Evolutionary conservation across 2,888 invertebrate genomes (phyloP).

Genomic region (Orthosia gracilis): DNA sequence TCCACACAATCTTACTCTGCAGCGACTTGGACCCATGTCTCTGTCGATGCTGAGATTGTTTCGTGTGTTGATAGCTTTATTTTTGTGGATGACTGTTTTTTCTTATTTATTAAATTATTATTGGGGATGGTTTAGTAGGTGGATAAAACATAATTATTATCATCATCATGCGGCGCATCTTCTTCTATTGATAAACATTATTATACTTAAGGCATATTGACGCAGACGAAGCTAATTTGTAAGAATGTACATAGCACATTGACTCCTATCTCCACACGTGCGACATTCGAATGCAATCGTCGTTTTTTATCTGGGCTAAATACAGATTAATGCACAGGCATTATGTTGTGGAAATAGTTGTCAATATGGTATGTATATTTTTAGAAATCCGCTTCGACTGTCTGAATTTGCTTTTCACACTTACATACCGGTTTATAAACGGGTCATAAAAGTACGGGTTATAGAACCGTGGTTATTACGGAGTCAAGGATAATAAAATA

Average conservation of each 20-base stretch:
- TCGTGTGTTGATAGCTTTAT: slow-evolving; percentile 23
- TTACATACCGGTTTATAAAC: neutral
- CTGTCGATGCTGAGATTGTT: slow-evolving; percentile 21
- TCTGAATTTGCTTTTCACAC: too few relatives aligned
- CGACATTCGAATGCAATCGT: too few relatives aligned
- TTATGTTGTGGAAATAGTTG: too few relatives aligned
- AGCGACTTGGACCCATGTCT: slow-evolving; percentile 36
- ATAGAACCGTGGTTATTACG: neutral
- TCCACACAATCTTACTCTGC: slow-evolving; percentile 31
- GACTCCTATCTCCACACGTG: too few relatives aligned
- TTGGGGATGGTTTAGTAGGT: slow-evolving; percentile 1
- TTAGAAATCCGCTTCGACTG: too few relatives aligned
- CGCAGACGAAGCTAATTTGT: too few relatives aligned
- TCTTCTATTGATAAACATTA: neutral
- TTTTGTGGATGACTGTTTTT: slow-evolving; percentile 46
- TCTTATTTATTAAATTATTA: neutral
- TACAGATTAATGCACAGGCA: too few relatives aligned
- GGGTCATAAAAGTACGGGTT: neutral
- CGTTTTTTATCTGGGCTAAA: too few relatives aligned
- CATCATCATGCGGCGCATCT: neutral
- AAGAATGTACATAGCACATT: too few relatives aligned
- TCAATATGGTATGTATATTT: too few relatives aligned
- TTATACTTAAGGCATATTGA: neutral
- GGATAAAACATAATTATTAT: neutral
- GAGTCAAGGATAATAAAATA: neutral